These are phyloP conservation scores for Rhabdomys dilectus DNA, from an alignment of 2,113 vertebrate genomes.

Conservation along the genomic window DNA sequence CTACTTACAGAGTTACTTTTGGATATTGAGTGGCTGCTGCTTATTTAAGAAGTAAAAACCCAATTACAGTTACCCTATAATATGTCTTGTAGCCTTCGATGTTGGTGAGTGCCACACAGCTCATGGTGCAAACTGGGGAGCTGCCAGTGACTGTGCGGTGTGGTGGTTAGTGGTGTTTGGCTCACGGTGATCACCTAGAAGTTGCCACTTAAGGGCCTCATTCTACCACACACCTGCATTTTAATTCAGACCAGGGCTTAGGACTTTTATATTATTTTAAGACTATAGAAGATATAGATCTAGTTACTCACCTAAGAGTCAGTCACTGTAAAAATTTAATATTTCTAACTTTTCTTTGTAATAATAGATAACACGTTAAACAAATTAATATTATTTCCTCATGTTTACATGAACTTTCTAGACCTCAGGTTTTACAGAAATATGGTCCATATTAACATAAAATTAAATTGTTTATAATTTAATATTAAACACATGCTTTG, in stretches of 20 bases:
- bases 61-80: background rate
- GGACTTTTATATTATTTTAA: background rate
- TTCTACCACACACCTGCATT: background rate
- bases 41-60: background rate
- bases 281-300: background rate
- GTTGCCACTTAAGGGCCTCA: background rate
- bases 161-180: background rate
- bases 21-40: background rate
- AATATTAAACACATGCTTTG: background rate
- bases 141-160: background rate
- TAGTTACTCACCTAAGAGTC: background rate
- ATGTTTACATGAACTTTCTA: background rate
- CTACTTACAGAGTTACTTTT: slow-evolving; percentile 14
- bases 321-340: background rate
- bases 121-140: background rate
- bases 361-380: background rate
- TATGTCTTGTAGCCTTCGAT: background rate
- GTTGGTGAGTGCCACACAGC: background rate
- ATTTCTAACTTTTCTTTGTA: slow-evolving; percentile 15
- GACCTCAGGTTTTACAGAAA: background rate
- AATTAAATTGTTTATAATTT: background rate
- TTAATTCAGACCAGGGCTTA: background rate
- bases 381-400: slow-evolving; percentile 10
- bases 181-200: background rate
- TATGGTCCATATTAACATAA: background rate